Base-by-base conservation (phyloP, 2,113 vertebrate genomes). In the Nymphicus hollandicus region DNA sequence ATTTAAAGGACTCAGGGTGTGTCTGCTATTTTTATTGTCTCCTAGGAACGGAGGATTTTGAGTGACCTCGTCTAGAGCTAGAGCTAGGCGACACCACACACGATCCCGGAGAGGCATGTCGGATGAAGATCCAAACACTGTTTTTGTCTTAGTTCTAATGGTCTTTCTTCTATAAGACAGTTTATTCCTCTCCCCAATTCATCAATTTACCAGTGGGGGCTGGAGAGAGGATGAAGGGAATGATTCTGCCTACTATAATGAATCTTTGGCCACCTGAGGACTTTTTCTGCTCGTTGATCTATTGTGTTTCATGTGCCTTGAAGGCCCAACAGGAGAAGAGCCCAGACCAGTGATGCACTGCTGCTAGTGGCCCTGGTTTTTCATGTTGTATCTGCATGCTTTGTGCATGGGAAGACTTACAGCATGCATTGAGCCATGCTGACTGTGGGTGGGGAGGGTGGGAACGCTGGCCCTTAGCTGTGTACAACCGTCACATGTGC, bases 261-360 rank as follows among this genome's bases (percentile, higher is more conserved):
- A 82, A 80, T 89, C 66, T 89, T 71, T 76, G 65, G 53, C 91
- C 61, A 87, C 87, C 70, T 76, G 81, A 92, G 58, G 78, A 72
- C 61, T 64, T 84, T 35, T 14, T 66, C 73, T 65, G 19, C 49
- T 88, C 1, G 0, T 52, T 58, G 29, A 19, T 86, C 17, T 16
- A 17, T 31, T 3, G 24, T 71, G 27, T 68, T 74, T 63, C n/a
- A 1, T 10, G 25, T 72, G 47, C 50, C 39, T 50, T 35, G 73
- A 64, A 87, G 52, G 50, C 81, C 19, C 25, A 5, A 37, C 22
- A 24, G 47, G 35, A 86, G 29, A 68, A 64, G 29, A 69, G 65
- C 27, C 29, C 1, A 1, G 39, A 24, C 23, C 1, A 3, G 47
- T 0, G 2, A 16, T 13, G 39, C 13, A 1, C 18, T n/a, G 44